Conservation (phyloP, 2,888 invertebrate genomes). For the Cephus pygmeus region DNA sequence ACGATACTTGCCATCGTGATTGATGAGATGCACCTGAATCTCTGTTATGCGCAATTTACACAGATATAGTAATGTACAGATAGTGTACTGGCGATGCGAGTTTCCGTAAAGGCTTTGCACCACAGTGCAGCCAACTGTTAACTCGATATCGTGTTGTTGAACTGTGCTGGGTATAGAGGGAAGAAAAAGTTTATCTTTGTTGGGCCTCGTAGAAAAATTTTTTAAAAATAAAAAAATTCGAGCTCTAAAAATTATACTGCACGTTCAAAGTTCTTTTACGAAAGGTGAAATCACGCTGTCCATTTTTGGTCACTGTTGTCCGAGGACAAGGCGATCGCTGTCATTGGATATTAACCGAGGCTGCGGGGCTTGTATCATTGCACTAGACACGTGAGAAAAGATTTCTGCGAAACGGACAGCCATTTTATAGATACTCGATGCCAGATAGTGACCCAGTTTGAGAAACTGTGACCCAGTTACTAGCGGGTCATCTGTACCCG, state of each 20-base stretch:
- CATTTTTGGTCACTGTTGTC: not conserved
- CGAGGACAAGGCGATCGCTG: not conserved
- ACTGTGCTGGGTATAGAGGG: not conserved
- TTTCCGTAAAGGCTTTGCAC: not conserved
- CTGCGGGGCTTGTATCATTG: not conserved
- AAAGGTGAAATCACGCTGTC: not conserved
- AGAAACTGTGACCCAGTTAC: not conserved
- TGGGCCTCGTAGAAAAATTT: not conserved
- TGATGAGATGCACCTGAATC: not conserved
- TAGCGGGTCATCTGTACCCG: not conserved
- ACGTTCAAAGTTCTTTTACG: not conserved
- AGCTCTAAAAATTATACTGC: not conserved
- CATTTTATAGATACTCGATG: not conserved
- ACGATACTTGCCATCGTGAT: not conserved
- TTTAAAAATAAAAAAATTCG: not conserved
- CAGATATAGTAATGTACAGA: too few relatives aligned
- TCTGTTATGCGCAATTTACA: not conserved
- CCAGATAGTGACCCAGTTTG: not conserved
- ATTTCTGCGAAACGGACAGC: not conserved
- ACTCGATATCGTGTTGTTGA: not conserved
- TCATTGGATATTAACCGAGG: not conserved
- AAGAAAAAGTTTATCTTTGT: not conserved
- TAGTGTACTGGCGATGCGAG: too few relatives aligned
- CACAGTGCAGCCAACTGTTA: not conserved
- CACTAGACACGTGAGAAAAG: not conserved